These are phyloP conservation scores for Enteromius treurensis DNA, from an alignment of 2,797 vertebrate genomes.

Conservation along the genomic window DNA sequence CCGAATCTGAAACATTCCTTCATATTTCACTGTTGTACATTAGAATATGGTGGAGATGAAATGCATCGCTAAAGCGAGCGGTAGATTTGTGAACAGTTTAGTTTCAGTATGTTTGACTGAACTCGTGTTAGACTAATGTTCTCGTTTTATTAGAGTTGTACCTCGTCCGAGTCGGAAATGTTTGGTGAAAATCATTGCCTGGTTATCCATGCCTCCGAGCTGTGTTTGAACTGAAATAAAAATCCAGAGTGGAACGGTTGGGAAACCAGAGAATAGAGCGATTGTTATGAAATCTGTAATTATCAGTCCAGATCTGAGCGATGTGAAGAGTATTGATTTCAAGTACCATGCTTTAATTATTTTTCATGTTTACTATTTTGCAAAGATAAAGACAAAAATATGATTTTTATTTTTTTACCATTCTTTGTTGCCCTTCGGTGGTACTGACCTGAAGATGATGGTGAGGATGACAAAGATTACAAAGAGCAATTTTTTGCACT, in stretches of 20 bases:
- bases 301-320: conserved; percentile 39
- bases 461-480: conserved; percentile 63
- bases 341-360: conserved; percentile 63
- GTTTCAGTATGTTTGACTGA: background rate
- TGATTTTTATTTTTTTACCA: conserved; percentile 67
- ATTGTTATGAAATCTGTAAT: background rate
- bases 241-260: background rate
- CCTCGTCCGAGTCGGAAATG: background rate
- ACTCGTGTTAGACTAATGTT: background rate
- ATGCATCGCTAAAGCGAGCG: background rate
- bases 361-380: conserved; percentile 75
- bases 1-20: background rate
- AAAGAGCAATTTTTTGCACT: conserved; percentile 70
- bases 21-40: background rate
- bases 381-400: conserved; percentile 57
- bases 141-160: conserved; percentile 33
- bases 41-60: background rate
- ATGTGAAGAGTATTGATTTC: conserved; percentile 65
- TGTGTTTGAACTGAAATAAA: too few species aligned
- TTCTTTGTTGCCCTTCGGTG: conserved; percentile 75
- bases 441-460: conserved; percentile 67
- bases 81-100: conserved; percentile 29
- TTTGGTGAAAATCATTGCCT: conserved; percentile 12
- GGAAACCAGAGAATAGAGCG: background rate
- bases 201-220: conserved; percentile 4